phyloP scores from a whole-genome alignment of 2,888 invertebrate genomes.

The Acrobasis suavella region DNA sequence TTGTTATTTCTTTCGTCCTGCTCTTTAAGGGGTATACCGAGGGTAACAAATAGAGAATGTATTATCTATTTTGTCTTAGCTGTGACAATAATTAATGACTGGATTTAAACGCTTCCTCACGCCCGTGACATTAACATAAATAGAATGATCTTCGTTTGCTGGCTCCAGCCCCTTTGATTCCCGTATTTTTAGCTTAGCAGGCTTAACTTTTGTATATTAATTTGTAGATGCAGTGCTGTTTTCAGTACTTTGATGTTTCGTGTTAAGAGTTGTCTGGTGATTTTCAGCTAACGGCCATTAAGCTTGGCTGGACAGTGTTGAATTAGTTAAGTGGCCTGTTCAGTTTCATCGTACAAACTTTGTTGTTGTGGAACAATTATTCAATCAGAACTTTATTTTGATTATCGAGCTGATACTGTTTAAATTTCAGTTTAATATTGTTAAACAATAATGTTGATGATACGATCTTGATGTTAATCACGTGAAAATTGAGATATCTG shows the following conservation, averaged over 20 bases:
- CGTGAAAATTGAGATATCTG: slow-evolving; percentile 11
- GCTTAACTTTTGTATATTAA: slow-evolving; percentile 76
- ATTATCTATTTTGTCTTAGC: slow-evolving; percentile 81
- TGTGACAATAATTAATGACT: slow-evolving; percentile 82
- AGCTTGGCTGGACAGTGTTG: slow-evolving; percentile 51
- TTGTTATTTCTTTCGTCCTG: slow-evolving; percentile 74
- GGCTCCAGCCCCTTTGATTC: slow-evolving; percentile 78
- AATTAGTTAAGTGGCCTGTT: slow-evolving; percentile 46
- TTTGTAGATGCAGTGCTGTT: slow-evolving; percentile 67
- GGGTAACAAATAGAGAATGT: slow-evolving; percentile 77
- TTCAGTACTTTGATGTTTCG: slow-evolving; percentile 77
- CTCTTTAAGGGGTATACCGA: slow-evolving; percentile 63
- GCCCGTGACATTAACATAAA: slow-evolving; percentile 82
- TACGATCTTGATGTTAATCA: background rate
- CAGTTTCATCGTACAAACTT: slow-evolving; percentile 40
- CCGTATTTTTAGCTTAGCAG: slow-evolving; percentile 75
- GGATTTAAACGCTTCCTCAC: slow-evolving; percentile 83
- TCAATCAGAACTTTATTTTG: slow-evolving; percentile 26
- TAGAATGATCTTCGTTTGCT: slow-evolving; percentile 77
- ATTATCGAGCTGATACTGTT: slow-evolving; percentile 17
- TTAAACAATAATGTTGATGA: slow-evolving; percentile 3
- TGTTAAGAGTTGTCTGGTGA: slow-evolving; percentile 72
- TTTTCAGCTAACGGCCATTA: slow-evolving; percentile 65
- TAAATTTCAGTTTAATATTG: slow-evolving; percentile 5
- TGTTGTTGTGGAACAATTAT: slow-evolving; percentile 31